Evolutionary conservation across 1,140 invertebrate species (phyloP).

Genomic region (Calosoma granatense): DNA sequence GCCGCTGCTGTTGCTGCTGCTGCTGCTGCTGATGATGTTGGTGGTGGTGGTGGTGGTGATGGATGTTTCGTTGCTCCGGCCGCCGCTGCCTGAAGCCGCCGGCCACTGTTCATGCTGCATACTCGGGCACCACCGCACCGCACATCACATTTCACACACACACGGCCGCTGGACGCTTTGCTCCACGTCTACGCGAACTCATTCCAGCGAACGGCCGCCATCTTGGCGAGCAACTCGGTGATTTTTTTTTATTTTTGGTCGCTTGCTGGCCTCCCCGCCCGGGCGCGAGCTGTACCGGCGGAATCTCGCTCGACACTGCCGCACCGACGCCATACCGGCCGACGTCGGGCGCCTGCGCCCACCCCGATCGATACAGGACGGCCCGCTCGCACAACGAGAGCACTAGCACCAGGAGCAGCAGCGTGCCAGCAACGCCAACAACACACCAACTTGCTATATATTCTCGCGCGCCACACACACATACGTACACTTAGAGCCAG

Average conservation of each 20-base stretch:
- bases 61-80: neutral
- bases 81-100: conserved; percentile 7
- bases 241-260: conserved; percentile 10
- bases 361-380: conserved; percentile 34
- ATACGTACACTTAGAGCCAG: neutral
- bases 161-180: conserved; percentile 16
- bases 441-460: conserved; percentile 3
- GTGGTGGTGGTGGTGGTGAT: neutral
- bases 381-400: conserved; percentile 20
- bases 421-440: conserved; percentile 16
- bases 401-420: conserved; percentile 13
- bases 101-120: conserved; percentile 29
- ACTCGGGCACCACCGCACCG: conserved; percentile 19
- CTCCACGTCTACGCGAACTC: conserved; percentile 15
- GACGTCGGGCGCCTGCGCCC: conserved; percentile 27
- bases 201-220: conserved; percentile 29
- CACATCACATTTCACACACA: conserved; percentile 23
- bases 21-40: neutral
- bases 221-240: conserved; percentile 25
- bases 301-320: conserved; percentile 29
- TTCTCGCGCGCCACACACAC: conserved; percentile 10
- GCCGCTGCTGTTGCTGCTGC: neutral
- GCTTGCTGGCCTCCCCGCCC: conserved; percentile 33
- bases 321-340: conserved; percentile 17
- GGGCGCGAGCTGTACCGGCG: conserved; percentile 32